Evolutionary conservation across 2,888 invertebrate species (phyloP), one percentile per base, ranked within the genome.

Genomic region (Elgonia sp.): DNA sequence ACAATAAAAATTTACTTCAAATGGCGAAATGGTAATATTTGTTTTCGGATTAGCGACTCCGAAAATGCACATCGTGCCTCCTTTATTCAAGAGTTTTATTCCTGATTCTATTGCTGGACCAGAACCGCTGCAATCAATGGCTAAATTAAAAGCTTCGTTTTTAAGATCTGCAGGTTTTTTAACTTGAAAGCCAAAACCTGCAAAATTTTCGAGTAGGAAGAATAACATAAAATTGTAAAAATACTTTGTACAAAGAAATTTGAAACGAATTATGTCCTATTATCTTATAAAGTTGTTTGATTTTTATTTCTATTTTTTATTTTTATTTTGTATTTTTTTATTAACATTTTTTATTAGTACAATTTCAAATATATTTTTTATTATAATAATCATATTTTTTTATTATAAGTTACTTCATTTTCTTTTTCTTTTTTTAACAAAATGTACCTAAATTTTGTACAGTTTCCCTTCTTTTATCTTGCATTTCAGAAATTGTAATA

Each of bases 101-200:
- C 95, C 96, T 3, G 96, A 95, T 92, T 97, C 96, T 94, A 97
- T 96, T 0, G 97, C 97, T 84, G 96, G 96, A 0, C 96, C 96
- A 12, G 95, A 96, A 92, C 97, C 97, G 92, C 97, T 97, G 92
- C 97, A 97, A 89, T 97, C 97, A n/a, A 97, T 95, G 12, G 96
- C 96, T 60, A 97, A 94, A 90, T 97, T 96, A 90, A 96, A 97
- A 0, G 95, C 94, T 18, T 95, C 95, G 0, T 95, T 94, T 6
- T 95, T 95, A 84, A 97, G 91, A 3, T 96, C 95, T 4, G 95
- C 95, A 0, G 97, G 97, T 4, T 95, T 95, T 0, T 96, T 91
- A 0, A 96, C 93, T 14, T 95, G 94, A 93, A 94, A 97, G n/a
- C 96, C 96, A 46, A 96, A 95, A 29, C 96, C 97, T 96, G 93